Evolutionary conservation across 2,888 invertebrate species (phyloP), one percentile per base, ranked within the genome.

Genomic region (Dynastes maya): DNA sequence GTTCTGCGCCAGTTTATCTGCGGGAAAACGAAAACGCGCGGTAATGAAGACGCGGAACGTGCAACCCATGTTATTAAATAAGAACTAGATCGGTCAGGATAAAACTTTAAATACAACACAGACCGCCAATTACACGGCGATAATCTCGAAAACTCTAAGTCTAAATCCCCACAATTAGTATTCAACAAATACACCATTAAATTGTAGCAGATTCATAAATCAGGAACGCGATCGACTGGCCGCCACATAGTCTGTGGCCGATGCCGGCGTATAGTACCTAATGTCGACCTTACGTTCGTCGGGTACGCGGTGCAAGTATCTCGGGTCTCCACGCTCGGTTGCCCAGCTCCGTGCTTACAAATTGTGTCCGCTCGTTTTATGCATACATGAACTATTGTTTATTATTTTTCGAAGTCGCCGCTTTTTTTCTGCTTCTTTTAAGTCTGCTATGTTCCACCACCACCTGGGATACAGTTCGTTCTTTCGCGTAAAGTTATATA

Each of bases 171-270:
- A 84, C 85, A 85, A 85, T 85, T 85, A 85, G 83, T 81, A 85
- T 84, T 83, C 84, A 83, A 81, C 84, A 83, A 84, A 85, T 85
- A 82, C 84, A 80, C 82, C 81, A 85, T 85, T 85, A 85, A 84
- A 83, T 82, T 82, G 84, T 84, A 81, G 80, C 82, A 80, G 81
- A 80, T 78, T 80, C 81, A 82, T 83, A 83, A 83, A 82, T 82
- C 82, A 82, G 82, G 78, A 82, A 83, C 79, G 83, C 82, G 84
- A 86, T 85, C 86, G 83, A 85, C 84, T 86, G 85, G 85, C 85
- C 72, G 45, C 67, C 45, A 67, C 67, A 72, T 55, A 72, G 72
- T 37, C 37, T 84, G 83, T 86, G 32, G 84, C 85, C 85, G 85
- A 83, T 81, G 45, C 67, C 45, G 22, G 67, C 22, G 9, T 58